Evolutionary conservation across 2,113 vertebrate genomes (phyloP), one percentile per base, ranked within the genome.

Genomic region (Talpa occidentalis): DNA sequence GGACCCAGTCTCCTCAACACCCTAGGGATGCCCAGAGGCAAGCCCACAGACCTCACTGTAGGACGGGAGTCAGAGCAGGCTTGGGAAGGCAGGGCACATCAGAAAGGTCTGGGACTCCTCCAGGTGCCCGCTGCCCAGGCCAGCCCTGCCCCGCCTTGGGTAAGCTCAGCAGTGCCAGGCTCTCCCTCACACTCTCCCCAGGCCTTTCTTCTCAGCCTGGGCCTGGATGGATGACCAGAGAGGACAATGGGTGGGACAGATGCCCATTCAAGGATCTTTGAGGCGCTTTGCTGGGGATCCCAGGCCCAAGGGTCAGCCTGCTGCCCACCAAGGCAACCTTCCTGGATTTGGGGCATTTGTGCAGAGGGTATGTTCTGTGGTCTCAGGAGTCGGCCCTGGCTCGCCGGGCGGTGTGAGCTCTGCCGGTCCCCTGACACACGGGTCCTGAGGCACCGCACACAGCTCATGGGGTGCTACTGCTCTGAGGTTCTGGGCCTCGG

Each of bases 121-220:
- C 0, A 21, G 15, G 54, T 49, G 35, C 42, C 37, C 32, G 2
- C 3, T 1, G 54, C 0, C 0, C n/a, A 30, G 32, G 67, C 62
- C n/a, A 19, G 84, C 28, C 62, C 21, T 42, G n/a, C 32, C 32
- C 32, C 1, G 7, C 6, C 69, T 3, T 47, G 37, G 15, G 44
- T 5, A 47, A n/a, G 44, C 16, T 30, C 52, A 64, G 19, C 11
- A n/a, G 42, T 0, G 0, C 40, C 28, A 15, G 2, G 19, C 40
- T 69, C 14, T 19, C 15, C 28, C 49, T 24, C 17, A 17, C 11
- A 42, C 3, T 5, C 37, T 47, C 42, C 28, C 32, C 17, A 5
- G 6, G 90, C 56, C 62, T 44, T 32, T 87, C 64, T 79, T 26
- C n/a, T 30, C 52, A 42, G 37, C 30, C 5, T 11, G 54, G 24